These are phyloP conservation scores for Dipus sagitta DNA, from an alignment of 2,797 vertebrate species.

Conservation along the genomic window DNA sequence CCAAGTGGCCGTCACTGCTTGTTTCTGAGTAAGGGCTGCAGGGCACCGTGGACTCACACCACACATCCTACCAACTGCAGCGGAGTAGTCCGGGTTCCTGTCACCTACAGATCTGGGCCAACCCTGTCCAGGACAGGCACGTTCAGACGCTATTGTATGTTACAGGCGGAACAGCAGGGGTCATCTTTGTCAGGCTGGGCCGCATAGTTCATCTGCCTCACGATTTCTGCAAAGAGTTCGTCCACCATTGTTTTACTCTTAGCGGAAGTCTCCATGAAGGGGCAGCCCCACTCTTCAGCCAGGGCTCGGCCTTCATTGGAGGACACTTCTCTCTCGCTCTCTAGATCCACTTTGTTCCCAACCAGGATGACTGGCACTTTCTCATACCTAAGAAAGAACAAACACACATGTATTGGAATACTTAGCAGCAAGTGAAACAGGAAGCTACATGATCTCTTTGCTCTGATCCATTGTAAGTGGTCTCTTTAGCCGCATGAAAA, in stretches of 20 bases:
- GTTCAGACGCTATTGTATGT: constrained; percentile 95
- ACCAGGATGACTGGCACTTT: constrained; percentile 99
- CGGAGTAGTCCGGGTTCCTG: constrained; percentile 78
- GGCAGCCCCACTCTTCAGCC: constrained; percentile 99
- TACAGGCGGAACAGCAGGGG: constrained; percentile 99
- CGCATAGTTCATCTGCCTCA: constrained; percentile 99
- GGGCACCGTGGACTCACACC: constrained; percentile 83
- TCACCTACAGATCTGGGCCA: constrained; percentile 73
- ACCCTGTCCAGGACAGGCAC: constrained; percentile 76
- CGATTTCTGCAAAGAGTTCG: constrained; percentile 99
- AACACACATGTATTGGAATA: background rate
- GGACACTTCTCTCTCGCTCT: constrained; percentile 97
- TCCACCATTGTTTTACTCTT: constrained; percentile 99
- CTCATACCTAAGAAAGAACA: constrained; percentile 92
- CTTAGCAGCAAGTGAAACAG: background rate
- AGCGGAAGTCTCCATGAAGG: constrained; percentile 99
- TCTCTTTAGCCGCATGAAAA: background rate
- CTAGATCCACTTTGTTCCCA: constrained; percentile 99
- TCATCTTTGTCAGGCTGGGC: constrained; percentile 99
- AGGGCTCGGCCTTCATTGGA: constrained; percentile 96
- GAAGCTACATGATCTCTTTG: background rate
- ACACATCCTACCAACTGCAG: constrained; percentile 78
- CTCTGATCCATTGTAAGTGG: background rate
- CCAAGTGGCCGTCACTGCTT: constrained; percentile 81
- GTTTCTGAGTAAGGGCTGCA: constrained; percentile 83